phyloP scores from a whole-genome alignment of 2,888 invertebrate species.

The Nemoura dubitans region DNA sequence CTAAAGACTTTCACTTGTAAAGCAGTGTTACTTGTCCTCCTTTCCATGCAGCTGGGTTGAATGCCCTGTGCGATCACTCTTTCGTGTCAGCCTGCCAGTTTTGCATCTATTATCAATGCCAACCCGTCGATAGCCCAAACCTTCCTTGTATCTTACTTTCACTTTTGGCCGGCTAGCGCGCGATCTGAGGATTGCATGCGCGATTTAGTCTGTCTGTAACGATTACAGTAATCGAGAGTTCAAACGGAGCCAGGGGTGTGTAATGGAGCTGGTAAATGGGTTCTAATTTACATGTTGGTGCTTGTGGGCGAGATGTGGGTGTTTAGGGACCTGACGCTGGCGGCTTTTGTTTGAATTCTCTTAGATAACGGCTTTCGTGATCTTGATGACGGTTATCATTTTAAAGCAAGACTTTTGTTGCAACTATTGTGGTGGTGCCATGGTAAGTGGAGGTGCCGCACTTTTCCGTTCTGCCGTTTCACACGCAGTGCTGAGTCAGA shows the following conservation, averaged over 20 bases:
- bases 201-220: neutral
- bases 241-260: neutral
- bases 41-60: conserved; percentile 12
- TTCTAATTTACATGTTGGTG: too few relatives aligned
- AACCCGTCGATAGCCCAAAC: conserved; percentile 18
- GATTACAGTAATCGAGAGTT: neutral
- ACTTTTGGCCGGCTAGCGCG: neutral
- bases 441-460: neutral
- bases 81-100: neutral
- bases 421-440: neutral
- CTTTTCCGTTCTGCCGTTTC: neutral
- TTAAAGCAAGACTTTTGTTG: too few relatives aligned
- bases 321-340: too few relatives aligned
- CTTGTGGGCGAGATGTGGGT: too few relatives aligned
- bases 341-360: too few relatives aligned
- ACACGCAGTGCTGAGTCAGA: neutral
- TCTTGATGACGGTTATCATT: too few relatives aligned
- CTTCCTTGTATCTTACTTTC: conserved; percentile 14
- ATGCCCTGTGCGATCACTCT: conserved; percentile 14
- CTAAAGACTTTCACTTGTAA: conserved; percentile 22
- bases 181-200: neutral
- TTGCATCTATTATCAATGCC: conserved; percentile 28
- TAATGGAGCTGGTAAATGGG: neutral
- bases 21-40: conserved; percentile 17
- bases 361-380: too few relatives aligned